These are phyloP conservation scores for Rhagologus leucostigma DNA, from an alignment of 2,113 vertebrate species.

Conservation along the genomic window DNA sequence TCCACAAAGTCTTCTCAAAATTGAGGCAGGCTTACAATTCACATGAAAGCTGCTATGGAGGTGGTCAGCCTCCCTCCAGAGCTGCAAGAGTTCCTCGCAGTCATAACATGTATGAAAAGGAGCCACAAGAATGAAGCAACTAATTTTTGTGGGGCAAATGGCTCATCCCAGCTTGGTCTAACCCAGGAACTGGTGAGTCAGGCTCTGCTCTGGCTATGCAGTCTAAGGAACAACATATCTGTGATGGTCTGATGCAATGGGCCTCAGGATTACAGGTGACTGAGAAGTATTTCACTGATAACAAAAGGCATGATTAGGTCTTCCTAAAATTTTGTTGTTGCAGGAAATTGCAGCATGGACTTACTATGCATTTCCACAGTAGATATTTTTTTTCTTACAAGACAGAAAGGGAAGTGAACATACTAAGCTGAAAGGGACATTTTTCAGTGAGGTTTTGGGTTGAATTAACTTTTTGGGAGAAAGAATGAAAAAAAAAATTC, in stretches of 20 bases:
- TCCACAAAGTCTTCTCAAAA: background rate
- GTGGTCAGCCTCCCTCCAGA: background rate
- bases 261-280: background rate
- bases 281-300: background rate
- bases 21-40: background rate
- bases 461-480: background rate
- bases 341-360: background rate
- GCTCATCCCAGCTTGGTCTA: background rate
- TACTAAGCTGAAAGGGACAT: background rate
- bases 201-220: background rate
- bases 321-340: background rate
- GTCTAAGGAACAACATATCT: background rate
- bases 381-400: background rate
- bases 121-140: background rate
- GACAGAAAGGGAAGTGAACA: background rate
- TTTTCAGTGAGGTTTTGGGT: background rate
- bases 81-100: background rate
- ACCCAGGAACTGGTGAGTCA: background rate
- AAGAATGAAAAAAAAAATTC: background rate
- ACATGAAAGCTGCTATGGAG: background rate
- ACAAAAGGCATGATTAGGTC: background rate
- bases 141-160: background rate
- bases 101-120: background rate
- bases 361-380: background rate
- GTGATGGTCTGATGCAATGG: background rate